phyloP scores from a whole-genome alignment of 2,888 invertebrate species.

The Monochamus alternatus region DNA sequence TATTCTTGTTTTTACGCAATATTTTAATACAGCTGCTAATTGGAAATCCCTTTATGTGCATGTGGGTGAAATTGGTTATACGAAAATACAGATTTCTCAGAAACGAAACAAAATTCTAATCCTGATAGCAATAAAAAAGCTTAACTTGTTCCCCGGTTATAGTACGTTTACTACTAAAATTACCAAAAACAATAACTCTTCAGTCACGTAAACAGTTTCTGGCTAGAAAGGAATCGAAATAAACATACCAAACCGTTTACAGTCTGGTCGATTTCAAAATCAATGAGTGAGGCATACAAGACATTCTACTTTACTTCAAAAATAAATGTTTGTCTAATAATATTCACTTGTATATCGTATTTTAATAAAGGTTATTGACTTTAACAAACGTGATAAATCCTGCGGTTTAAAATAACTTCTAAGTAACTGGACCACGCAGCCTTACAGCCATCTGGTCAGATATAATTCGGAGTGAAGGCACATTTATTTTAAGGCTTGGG shows the following conservation, averaged over 20 bases:
- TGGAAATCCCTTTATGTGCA: no score
- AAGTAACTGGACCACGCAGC: slow-evolving; percentile 25
- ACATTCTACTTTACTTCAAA: neutral
- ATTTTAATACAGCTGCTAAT: no score
- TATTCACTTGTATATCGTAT: slow-evolving; percentile 22
- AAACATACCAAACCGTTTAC: slow-evolving; percentile 10
- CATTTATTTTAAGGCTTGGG: slow-evolving; percentile 22
- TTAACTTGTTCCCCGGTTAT: neutral
- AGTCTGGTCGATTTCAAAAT: slow-evolving; percentile 9
- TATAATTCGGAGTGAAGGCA: slow-evolving; percentile 21
- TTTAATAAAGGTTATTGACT: slow-evolving; percentile 35
- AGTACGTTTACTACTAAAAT: neutral
- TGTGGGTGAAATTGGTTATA: no score
- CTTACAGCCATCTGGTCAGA: slow-evolving; percentile 27
- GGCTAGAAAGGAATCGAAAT: neutral
- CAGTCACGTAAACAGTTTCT: slow-evolving; percentile 3
- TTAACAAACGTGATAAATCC: slow-evolving; percentile 27
- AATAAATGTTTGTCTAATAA: slow-evolving; percentile 28
- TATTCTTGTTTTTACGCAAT: no score
- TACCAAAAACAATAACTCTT: slow-evolving; percentile 5
- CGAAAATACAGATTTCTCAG: neutral
- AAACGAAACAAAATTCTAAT: slow-evolving; percentile 3
- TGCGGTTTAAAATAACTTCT: slow-evolving; percentile 27
- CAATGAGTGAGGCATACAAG: slow-evolving; percentile 16
- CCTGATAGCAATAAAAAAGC: neutral